Conservation (phyloP, 2,797 vertebrate genomes). For the Smutsia gigantea region DNA sequence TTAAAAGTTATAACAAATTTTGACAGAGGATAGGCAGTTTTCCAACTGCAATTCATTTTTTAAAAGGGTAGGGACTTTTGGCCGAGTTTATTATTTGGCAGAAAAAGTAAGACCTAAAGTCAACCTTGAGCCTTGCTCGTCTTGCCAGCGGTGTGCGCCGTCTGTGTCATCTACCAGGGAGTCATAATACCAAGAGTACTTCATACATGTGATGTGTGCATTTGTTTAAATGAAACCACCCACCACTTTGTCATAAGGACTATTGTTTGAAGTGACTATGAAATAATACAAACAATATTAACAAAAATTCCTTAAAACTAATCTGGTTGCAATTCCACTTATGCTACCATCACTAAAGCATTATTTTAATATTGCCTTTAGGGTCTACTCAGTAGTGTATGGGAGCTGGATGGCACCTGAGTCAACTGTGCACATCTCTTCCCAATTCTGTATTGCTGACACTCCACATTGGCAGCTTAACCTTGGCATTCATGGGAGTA, state of each 20-base stretch:
- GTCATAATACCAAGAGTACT: not conserved
- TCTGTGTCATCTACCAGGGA: not conserved
- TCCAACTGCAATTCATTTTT: not conserved
- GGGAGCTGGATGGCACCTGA: not conserved
- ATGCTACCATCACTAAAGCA: not conserved
- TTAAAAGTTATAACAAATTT: constrained; percentile 22
- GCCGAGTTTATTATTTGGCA: not conserved
- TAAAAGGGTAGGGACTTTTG: not conserved
- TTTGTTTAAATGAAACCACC: not conserved
- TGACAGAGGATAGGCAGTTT: not conserved
- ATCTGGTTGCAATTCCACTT: not conserved
- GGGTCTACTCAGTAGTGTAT: too few species aligned
- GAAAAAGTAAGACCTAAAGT: not conserved
- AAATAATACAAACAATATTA: not conserved
- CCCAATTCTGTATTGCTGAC: not conserved
- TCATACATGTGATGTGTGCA: not conserved
- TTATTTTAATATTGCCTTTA: not conserved
- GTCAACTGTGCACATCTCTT: not conserved
- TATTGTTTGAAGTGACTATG: not conserved
- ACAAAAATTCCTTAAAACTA: not conserved
- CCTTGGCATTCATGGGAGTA: not conserved
- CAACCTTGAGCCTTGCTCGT: not conserved
- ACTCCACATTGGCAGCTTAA: not conserved
- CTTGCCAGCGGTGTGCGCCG: not conserved
- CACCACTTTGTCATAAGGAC: not conserved